Base-by-base conservation (phyloP, 2,113 vertebrate species). In the Neogobius melanostomus region DNA sequence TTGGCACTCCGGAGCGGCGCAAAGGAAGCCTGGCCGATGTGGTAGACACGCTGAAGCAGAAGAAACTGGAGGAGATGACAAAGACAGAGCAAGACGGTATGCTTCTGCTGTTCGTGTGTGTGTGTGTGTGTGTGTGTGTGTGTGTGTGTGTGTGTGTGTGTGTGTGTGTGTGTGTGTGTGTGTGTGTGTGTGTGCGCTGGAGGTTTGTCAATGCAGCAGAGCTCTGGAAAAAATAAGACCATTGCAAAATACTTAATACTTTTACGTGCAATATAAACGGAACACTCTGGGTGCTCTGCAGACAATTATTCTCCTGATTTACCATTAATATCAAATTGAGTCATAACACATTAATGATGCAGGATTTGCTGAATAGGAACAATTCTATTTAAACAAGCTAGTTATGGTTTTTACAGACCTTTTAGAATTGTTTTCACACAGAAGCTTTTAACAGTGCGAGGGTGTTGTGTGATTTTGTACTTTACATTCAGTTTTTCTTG, bases 21-120 rank as follows among this genome's bases (percentile, higher is more conserved):
- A 98, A 98, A 93, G 97, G 97, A 91, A 98, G 97, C 91, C 95
- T 99, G 87, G 97, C 97, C 59, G 97, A 99, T 86, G 97, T 99
- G 87, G 97, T 98, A 93, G 96, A 98, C 91, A 97, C 95, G 45
- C 93, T 99, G 91, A 99, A 99, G 90, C 97, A 99, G 92, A 99
- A 99, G 93, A 99, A 98, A 89, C 91, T 99, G 81, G 97, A 98
- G 93, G 97, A 99, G 92, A 98, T 99, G 96, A 99, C 97, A 87
- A 96, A 96, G 90, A 97, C 97, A 80, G 97, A 99, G 73, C 96
- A 98, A 90, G 96, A 99, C 81, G 97, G 97, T 98, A 97, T 77
- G 95, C 57, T 51, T 89, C 59, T 49, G 16, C 52, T 62, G 46
- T 54, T 21, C 14, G 11, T 64, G 56, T 42, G 52, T 76, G 51